phyloP scores from a whole-genome alignment of 2,888 invertebrate genomes.

The Willowsia nigromaculata region DNA sequence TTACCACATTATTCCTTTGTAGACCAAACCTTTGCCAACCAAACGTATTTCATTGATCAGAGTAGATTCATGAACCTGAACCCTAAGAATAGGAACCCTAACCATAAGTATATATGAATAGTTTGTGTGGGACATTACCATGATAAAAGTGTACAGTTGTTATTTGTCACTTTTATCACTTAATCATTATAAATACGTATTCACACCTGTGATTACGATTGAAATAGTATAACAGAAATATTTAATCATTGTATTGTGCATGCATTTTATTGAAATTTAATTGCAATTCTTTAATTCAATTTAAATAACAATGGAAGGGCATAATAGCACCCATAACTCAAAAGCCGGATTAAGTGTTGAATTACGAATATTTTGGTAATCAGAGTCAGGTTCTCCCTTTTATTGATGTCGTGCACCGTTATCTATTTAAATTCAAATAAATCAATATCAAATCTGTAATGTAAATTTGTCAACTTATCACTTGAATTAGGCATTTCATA shows the following conservation, averaged over 20 bases:
- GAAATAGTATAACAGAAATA: no score
- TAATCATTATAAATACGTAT: background rate
- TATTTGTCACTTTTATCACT: background rate
- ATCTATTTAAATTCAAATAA: slow-evolving; percentile 42
- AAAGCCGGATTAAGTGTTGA: background rate
- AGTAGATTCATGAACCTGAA: background rate
- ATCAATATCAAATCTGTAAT: background rate
- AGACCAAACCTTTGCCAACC: background rate
- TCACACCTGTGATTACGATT: background rate
- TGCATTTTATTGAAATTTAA: no score
- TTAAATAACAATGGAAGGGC: background rate
- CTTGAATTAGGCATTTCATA: background rate
- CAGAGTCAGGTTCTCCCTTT: background rate
- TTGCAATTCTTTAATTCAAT: no score
- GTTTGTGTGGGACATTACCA: background rate
- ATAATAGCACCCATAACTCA: background rate
- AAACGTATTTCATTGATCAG: background rate
- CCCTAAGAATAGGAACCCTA: background rate
- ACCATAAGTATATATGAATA: no score
- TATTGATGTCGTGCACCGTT: slow-evolving; percentile 12
- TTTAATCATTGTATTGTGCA: no score
- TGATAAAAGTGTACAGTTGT: background rate
- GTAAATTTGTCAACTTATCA: slow-evolving; percentile 29
- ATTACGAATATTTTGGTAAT: background rate
- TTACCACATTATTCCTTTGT: slow-evolving; percentile 7